These are phyloP conservation scores for Drosophila pallidifrons DNA, from an alignment of 1,140 invertebrate genomes.

Conservation along the genomic window DNA sequence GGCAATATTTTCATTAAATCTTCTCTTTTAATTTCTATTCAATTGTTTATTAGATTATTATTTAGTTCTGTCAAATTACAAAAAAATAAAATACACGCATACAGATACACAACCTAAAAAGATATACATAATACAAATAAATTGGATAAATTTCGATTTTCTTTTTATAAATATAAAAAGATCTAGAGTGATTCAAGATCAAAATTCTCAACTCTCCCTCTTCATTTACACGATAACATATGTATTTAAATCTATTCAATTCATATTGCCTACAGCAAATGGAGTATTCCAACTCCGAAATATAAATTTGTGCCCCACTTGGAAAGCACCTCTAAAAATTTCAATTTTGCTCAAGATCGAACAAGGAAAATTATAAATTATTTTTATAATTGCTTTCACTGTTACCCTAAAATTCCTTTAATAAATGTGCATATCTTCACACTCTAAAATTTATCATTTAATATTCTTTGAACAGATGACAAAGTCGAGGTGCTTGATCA, in stretches of 20 bases:
- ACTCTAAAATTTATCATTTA: conserved; percentile 16
- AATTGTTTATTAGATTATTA: conserved; percentile 15
- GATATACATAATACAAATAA: conserved; percentile 19
- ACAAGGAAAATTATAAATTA: conserved; percentile 30
- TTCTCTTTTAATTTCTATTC: neutral
- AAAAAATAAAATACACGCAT: conserved; percentile 61
- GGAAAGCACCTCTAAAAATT: conserved; percentile 41
- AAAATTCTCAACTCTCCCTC: conserved; percentile 24
- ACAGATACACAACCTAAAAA: conserved; percentile 66
- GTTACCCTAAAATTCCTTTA: conserved; percentile 45
- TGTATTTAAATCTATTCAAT: conserved; percentile 9
- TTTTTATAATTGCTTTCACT: conserved; percentile 76
- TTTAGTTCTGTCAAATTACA: conserved; percentile 46
- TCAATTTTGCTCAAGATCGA: conserved; percentile 37
- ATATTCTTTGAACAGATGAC: conserved; percentile 89
- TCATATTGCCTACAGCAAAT: conserved; percentile 10
- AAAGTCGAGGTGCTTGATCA: conserved; percentile 96
- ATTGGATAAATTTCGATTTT: conserved; percentile 34
- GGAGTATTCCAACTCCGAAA: neutral
- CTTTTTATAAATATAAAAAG: neutral
- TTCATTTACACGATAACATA: conserved; percentile 29
- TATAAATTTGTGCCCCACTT: neutral
- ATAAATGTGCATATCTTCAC: conserved; percentile 9
- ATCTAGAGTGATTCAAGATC: conserved; percentile 6
- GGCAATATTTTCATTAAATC: conserved; percentile 38